Conservation (phyloP, 2,113 vertebrate genomes). For the Rhynchopsitta pachyrhyncha region DNA sequence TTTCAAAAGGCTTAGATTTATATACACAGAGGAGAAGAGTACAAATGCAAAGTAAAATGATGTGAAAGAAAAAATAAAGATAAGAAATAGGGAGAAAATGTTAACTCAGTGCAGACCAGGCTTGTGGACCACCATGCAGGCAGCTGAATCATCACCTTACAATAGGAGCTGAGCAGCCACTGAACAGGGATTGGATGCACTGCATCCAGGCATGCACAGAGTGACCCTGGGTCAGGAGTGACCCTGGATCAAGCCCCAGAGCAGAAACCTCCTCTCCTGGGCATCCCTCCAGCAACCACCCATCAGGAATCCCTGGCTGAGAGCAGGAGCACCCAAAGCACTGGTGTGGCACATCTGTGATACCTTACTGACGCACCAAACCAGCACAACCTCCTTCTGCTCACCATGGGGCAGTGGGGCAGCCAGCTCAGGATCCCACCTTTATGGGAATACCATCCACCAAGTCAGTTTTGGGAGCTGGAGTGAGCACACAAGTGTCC, state of each 20-base stretch:
- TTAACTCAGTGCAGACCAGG: neutral
- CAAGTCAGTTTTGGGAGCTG: neutral
- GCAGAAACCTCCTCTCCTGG: neutral
- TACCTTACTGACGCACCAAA: neutral
- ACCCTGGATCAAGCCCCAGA: fast-evolving
- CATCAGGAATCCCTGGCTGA: fast-evolving
- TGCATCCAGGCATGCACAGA: neutral
- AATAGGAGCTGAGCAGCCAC: neutral
- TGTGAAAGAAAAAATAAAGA: neutral
- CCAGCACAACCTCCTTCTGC: neutral
- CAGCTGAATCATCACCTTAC: neutral
- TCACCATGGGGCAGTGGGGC: neutral
- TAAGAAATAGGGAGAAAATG: neutral
- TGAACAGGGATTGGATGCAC: neutral
- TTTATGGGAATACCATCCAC: fast-evolving
- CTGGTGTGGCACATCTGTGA: fast-evolving
- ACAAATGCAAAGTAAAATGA: neutral
- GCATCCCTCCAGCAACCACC: neutral
- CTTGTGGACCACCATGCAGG: neutral
- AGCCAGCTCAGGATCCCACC: neutral
- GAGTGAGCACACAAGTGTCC: neutral
- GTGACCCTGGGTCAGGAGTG: neutral
- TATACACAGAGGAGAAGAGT: neutral
- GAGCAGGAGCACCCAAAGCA: neutral
- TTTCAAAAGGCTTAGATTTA: neutral